Percentiles rank a stretch among this genome's conserved stretches.
Conservation (phyloP, 2,113 vertebrate genomes). For the Datnioides undecimradiatus region DNA sequence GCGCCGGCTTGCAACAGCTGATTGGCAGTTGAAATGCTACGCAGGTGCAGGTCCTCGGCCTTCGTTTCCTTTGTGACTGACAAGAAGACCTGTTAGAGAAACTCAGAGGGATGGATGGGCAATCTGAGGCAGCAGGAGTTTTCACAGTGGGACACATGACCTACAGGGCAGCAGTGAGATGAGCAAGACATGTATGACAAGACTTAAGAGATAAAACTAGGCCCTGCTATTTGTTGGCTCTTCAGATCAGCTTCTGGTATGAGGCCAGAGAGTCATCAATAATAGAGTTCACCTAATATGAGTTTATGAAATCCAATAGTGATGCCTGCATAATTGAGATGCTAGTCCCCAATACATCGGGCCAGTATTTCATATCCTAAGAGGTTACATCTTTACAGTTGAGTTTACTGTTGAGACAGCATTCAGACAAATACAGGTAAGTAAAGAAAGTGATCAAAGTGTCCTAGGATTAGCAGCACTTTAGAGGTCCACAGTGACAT, state of each 20-base stretch:
- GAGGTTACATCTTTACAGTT: not conserved
- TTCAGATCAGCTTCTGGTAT: not conserved
- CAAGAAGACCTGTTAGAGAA: conserved; percentile 15
- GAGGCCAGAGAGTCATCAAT: not conserved
- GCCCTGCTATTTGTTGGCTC: not conserved
- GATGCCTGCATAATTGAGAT: not conserved
- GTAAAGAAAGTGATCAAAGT: not conserved
- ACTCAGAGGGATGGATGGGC: conserved; percentile 4
- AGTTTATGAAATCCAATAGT: not conserved
- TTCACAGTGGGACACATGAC: conserved; percentile 4
- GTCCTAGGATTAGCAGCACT: not conserved
- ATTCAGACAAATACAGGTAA: not conserved
- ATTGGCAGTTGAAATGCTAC: conserved; percentile 57
- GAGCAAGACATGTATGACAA: not conserved
- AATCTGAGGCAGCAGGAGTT: conserved; percentile 10
- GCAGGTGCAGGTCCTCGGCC: conserved; percentile 64
- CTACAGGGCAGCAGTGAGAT: not conserved
- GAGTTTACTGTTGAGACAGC: not conserved
- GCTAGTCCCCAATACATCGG: not conserved
- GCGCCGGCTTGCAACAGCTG: conserved; percentile 42
- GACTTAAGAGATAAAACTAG: not conserved
- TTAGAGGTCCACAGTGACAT: not conserved
- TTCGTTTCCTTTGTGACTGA: conserved; percentile 20
- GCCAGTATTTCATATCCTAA: not conserved
- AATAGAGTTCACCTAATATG: not conserved